Conservation (phyloP, 2,888 invertebrate species). For the Gastracanthus pulcherrimus region DNA sequence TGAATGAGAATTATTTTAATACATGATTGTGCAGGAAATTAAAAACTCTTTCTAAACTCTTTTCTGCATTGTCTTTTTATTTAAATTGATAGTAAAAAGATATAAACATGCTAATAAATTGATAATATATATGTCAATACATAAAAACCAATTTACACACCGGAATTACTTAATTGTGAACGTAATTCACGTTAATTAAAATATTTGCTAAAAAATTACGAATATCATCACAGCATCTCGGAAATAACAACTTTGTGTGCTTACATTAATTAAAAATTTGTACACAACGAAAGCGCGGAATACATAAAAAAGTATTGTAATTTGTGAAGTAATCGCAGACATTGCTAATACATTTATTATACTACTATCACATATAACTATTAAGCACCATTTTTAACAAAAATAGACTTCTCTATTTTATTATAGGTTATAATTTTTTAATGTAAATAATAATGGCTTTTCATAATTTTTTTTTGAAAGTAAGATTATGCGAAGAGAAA, state of each 20-base stretch:
- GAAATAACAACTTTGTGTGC: constrained; percentile 4
- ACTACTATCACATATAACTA: constrained; percentile 20
- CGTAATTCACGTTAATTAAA: constrained; percentile 7
- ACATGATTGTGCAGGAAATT: neutral
- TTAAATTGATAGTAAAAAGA: constrained; percentile 44
- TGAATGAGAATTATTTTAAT: too few relatives aligned
- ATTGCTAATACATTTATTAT: neutral
- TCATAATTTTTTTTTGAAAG: neutral
- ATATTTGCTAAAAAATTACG: neutral
- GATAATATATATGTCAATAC: constrained; percentile 11
- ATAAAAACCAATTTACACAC: constrained; percentile 19
- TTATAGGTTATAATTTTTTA: neutral
- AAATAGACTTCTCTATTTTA: constrained; percentile 36
- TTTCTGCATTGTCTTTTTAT: constrained; percentile 27
- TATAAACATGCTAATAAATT: constrained; percentile 29
- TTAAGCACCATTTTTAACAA: constrained; percentile 46
- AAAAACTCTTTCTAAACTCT: neutral
- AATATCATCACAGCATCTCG: constrained; percentile 21
- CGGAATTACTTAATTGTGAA: neutral
- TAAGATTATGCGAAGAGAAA: too few relatives aligned
- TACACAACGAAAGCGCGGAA: neutral
- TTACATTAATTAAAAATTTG: constrained; percentile 9
- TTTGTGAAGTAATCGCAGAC: neutral
- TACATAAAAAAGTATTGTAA: neutral
- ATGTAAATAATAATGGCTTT: neutral